Evolutionary conservation across 1,140 invertebrate species (phyloP).

Genomic region (Venturia canescens): DNA sequence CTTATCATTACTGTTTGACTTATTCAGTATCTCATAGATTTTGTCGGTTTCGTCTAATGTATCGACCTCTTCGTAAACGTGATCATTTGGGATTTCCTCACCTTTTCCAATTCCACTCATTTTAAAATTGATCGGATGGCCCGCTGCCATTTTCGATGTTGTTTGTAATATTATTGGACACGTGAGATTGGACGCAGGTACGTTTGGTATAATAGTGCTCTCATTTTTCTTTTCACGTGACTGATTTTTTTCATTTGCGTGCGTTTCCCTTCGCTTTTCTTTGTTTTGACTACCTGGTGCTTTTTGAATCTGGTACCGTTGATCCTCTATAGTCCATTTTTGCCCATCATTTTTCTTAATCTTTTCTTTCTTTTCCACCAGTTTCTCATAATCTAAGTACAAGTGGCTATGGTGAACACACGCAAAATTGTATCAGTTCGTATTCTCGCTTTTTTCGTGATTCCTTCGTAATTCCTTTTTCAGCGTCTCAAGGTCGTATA

Average conservation of each 20-base stretch:
- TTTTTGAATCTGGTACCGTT: background rate
- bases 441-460: constrained; percentile 62
- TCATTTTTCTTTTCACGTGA: constrained; percentile 49
- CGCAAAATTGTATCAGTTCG: constrained; percentile 76
- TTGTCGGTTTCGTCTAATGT: constrained; percentile 32
- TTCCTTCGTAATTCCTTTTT: constrained; percentile 71
- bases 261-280: constrained; percentile 68
- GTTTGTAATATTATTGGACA: background rate
- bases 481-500: constrained; percentile 77
- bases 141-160: background rate
- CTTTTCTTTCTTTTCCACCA: constrained; percentile 57
- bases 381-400: constrained; percentile 64
- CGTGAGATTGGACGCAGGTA: constrained; percentile 23
- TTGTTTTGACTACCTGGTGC: constrained; percentile 8
- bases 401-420: constrained; percentile 72
- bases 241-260: constrained; percentile 64
- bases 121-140: background rate
- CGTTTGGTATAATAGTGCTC: constrained; percentile 54
- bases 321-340: constrained; percentile 34
- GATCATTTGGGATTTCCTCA: constrained; percentile 43
- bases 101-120: background rate
- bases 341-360: constrained; percentile 38
- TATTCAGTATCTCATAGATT: constrained; percentile 57
- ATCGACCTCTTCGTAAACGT: constrained; percentile 61
- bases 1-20: constrained; percentile 46